These are phyloP conservation scores for Heliothis virescens DNA, from an alignment of 1,140 invertebrate genomes.

Conservation along the genomic window DNA sequence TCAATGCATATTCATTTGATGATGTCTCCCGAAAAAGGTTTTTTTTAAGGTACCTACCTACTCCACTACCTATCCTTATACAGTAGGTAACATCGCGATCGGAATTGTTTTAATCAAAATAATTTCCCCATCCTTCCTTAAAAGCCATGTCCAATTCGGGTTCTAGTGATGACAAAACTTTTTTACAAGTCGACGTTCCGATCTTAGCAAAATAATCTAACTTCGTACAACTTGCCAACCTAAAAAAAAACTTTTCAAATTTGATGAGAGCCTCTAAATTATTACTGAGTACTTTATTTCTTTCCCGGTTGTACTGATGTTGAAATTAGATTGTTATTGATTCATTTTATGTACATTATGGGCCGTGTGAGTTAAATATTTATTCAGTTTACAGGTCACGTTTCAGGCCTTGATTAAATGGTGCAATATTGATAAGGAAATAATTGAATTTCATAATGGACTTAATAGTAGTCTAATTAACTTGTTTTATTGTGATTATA, in stretches of 20 bases:
- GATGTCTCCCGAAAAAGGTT: no score
- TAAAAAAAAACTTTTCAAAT: conserved; percentile 38
- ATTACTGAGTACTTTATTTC: conserved; percentile 16
- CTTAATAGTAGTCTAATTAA: neutral
- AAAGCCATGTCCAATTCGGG: neutral
- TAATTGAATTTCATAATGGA: conserved; percentile 2
- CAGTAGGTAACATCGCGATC: neutral
- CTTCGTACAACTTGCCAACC: conserved; percentile 41
- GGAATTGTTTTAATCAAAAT: neutral
- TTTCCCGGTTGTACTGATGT: neutral
- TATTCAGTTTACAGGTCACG: conserved; percentile 30
- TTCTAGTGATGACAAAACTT: conserved; percentile 37
- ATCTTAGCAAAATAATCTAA: conserved; percentile 49
- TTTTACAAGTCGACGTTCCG: conserved; percentile 44
- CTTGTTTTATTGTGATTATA: neutral
- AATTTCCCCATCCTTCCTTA: neutral
- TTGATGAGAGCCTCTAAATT: conserved; percentile 43
- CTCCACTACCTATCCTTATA: no score
- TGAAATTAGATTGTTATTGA: conserved; percentile 11
- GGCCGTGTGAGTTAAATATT: conserved; percentile 22
- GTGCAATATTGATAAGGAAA: conserved; percentile 8
- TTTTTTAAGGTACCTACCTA: no score
- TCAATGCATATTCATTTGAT: no score
- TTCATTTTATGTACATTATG: neutral
- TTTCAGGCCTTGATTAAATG: conserved; percentile 21